Evolutionary conservation across 1,140 invertebrate genomes (phyloP).

Genomic region (Carposina sasakii): DNA sequence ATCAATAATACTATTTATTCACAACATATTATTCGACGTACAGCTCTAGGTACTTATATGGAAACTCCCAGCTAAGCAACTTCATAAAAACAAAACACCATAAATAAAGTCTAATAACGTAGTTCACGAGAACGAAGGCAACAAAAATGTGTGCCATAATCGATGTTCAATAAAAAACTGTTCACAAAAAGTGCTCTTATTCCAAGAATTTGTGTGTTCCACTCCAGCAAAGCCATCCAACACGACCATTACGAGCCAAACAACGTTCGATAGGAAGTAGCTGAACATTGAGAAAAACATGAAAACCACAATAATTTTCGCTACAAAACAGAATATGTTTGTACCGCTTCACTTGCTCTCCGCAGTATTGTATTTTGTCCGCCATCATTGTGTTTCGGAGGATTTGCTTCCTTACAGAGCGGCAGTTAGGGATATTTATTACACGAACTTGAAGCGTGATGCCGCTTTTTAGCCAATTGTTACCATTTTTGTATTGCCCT

Average conservation of each 20-base stretch:
- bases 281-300: conserved; percentile 37
- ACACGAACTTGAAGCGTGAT: conserved; percentile 60
- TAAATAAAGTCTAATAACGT: no score
- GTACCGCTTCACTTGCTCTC: conserved; percentile 52
- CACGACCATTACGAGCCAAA: conserved; percentile 31
- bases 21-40: no score
- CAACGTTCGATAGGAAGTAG: conserved; percentile 36
- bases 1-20: no score
- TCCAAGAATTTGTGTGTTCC: no score
- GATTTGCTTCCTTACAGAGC: conserved; percentile 64
- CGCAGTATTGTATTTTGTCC: conserved; percentile 58
- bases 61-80: no score
- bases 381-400: conserved; percentile 65
- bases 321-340: conserved; percentile 62
- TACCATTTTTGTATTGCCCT: conserved; percentile 49
- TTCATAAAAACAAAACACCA: no score
- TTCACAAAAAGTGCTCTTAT: no score
- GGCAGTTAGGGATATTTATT: conserved; percentile 70
- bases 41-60: no score
- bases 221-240: no score
- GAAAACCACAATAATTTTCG: conserved; percentile 49
- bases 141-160: no score
- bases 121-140: no score
- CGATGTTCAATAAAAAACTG: no score
- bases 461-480: conserved; percentile 61